Evolutionary conservation across 1,140 invertebrate species (phyloP), one percentile per base, ranked within the genome.

Genomic region (Homalodisca vitripennis): DNA sequence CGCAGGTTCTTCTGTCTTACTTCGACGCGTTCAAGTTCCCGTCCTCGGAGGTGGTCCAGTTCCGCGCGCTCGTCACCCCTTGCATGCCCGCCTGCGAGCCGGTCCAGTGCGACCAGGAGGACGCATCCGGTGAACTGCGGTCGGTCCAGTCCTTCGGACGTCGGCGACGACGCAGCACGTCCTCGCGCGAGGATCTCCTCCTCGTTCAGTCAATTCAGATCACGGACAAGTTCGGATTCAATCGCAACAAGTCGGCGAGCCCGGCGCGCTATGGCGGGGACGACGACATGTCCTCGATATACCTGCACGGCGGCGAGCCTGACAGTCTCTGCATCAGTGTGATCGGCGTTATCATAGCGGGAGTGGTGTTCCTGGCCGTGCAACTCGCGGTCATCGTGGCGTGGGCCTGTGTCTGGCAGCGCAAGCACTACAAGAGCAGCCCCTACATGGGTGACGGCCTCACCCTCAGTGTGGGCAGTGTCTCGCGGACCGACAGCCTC

Each of bases 1-100:
- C 84, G 29, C 86, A 93, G 86, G 88, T 92, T 63, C 82, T 97
- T 6, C 80, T 94, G n/a, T 94, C 93, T 6, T 90, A 94, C 78
- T 97, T 97, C 80, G 94, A 97, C 78, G 95, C 95, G 12, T 97
- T 97, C 86, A 96, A 97, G 79, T 97, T 97, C 83, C 94, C 95
- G 0, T 94, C 93, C 17, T 95, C 93, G 0, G 94, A 96, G 78
- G 89, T 96, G 13, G 95, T 97, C 0, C 94, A 97, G 80, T 97
- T 97, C 87, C 87, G 94, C 60, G 95, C 94, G 1, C 77, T 97
- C 73, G 94, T 97, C 0, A 96, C 94, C 2, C 95, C 95, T 0
- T 97, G 95, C 76, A 91, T 97, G 88, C 93, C 93, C 1, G 87
- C 87, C 29, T 97, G 94, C 77, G 93, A 95, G 79, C 94, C 95